Percentiles rank a stretch among this genome's conserved stretches.
Conservation (phyloP, 2,113 vertebrate genomes). For the Mola mola region DNA sequence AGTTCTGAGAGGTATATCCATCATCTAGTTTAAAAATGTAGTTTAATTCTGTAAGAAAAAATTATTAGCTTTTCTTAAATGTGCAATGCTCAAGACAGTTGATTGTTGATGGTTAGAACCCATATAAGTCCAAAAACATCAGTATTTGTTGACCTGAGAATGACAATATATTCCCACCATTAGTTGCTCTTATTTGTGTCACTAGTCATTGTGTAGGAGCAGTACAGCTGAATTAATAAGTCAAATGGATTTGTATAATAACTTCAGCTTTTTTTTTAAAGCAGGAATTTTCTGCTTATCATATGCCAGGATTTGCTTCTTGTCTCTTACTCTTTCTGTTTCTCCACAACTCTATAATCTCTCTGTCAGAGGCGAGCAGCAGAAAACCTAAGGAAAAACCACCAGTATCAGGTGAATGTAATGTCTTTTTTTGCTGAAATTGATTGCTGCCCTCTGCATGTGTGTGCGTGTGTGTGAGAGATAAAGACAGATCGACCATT, state of each 20-base stretch:
- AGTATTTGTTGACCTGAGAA: too few species aligned
- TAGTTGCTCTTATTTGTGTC: neutral
- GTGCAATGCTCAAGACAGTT: too few species aligned
- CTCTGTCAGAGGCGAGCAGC: slow-evolving; percentile 89
- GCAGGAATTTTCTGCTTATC: neutral
- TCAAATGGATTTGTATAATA: neutral
- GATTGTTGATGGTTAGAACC: too few species aligned
- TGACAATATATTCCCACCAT: too few species aligned
- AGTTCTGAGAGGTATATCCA: too few species aligned
- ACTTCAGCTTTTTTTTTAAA: neutral
- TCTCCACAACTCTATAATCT: slow-evolving; percentile 6
- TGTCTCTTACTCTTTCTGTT: neutral
- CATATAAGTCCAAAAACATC: too few species aligned
- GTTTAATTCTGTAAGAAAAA: too few species aligned
- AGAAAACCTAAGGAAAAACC: slow-evolving; percentile 93
- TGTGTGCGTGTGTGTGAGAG: too few species aligned
- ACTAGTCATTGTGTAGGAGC: neutral
- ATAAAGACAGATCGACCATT: neutral
- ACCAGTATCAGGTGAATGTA: slow-evolving; percentile 93
- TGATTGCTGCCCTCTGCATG: too few species aligned
- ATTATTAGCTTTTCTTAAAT: too few species aligned
- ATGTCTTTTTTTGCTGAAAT: slow-evolving; percentile 12
- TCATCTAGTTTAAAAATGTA: too few species aligned
- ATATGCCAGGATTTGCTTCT: neutral
- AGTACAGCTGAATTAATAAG: neutral